phyloP scores from a whole-genome alignment of 2,888 invertebrate genomes.

The Calameuta pallipes region DNA sequence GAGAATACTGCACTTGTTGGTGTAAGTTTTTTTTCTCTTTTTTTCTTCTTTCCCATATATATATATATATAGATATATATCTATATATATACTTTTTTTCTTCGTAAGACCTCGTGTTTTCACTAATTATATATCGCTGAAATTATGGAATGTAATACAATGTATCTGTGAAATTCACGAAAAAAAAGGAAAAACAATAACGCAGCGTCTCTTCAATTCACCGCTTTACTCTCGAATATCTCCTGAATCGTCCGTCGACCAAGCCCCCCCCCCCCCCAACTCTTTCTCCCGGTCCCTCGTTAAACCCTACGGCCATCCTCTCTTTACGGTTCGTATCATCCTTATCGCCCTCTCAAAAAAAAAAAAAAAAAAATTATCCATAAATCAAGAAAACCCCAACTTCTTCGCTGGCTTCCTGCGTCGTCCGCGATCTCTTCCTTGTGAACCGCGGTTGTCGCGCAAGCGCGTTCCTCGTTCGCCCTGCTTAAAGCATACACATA shows the following conservation, averaged over 20 bases:
- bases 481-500: neutral
- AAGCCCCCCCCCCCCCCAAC: neutral
- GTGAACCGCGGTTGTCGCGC: constrained; percentile 51
- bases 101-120: constrained; percentile 22
- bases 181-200: constrained; percentile 30
- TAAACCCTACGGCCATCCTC: no score
- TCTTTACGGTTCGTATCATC: no score
- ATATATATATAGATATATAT: no score
- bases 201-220: constrained; percentile 36
- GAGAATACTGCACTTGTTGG: neutral
- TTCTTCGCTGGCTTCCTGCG: constrained; percentile 32
- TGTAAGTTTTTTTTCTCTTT: neutral
- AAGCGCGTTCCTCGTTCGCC: constrained; percentile 20
- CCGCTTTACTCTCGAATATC: constrained; percentile 2
- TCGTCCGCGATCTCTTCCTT: constrained; percentile 51
- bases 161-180: constrained; percentile 57
- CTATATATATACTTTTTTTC: neutral
- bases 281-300: neutral
- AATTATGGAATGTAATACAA: constrained; percentile 45
- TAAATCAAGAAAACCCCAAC: constrained; percentile 42
- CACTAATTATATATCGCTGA: neutral
- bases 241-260: neutral
- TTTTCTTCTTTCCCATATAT: no score
- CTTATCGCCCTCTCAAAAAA: no score
- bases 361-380: no score